Base-by-base conservation (phyloP, 2,113 vertebrate genomes). In the Balaeniceps rex region DNA sequence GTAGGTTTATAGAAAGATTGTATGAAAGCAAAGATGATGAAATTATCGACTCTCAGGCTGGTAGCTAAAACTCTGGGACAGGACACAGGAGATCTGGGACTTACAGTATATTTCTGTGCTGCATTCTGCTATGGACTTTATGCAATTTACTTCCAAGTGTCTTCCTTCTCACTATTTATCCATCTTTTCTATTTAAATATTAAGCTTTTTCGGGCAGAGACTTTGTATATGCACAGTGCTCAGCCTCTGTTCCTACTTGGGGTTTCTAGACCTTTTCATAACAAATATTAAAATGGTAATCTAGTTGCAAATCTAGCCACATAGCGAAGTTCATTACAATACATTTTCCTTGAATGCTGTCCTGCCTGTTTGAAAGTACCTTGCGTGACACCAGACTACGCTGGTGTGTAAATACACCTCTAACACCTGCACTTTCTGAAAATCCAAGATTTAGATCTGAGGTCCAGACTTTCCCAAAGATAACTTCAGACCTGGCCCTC, bases 111-210 rank as follows among this genome's bases (percentile, higher is more conserved):
- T 85, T 83, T 94, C 89, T 77, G 61, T 87, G 91, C 84, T 94
- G 78, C 68, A 21, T 90, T 93, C 94, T 96, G 91, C 91, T 83
- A n/a, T 23, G 42, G 74, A 94, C 83, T 95, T 96, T 22, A 57
- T 87, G 94, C 63, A 33, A 42, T 87, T 66, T 81, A 61, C 49
- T 91, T 77, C 68, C 33, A 34, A 61, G 40, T 63, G 66, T 88
- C 51, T 86, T 93, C 75, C 46, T 92, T 90, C 93, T 88, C 58
- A 83, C 78, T 96, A 88, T 89, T 95, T 95, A 91, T 80, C 88
- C 46, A 54, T 72, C 83, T 94, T 90, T 76, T 51, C 80, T 90
- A 94, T 96, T 96, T 95, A 91, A 94, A 94, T 77, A 95, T 42
- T 47, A 94, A 95, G 49, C 66, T 91, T 29, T 74, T 33, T 24